Conservation (phyloP, 2,797 vertebrate species). For the Meda fulgida region DNA sequence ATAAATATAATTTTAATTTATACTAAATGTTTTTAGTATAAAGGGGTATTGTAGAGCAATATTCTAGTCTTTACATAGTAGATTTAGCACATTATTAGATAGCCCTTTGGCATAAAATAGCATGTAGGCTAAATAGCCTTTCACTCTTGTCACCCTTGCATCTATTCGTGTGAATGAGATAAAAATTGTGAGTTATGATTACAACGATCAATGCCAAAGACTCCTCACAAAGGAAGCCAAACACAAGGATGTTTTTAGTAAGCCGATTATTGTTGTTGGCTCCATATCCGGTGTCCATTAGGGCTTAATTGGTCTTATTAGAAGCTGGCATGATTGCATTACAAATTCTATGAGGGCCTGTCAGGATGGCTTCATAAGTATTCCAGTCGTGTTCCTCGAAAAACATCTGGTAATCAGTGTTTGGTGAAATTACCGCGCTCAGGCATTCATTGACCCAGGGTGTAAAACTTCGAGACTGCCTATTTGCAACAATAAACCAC, state of each 20-base stretch:
- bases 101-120: slow-evolving; percentile 15
- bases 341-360: slow-evolving; percentile 83
- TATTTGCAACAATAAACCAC: slow-evolving; percentile 86
- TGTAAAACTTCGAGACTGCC: slow-evolving; percentile 84
- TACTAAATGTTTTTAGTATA: not conserved
- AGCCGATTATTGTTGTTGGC: slow-evolving; percentile 85
- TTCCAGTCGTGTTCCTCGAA: slow-evolving; percentile 80
- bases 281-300: slow-evolving; percentile 83
- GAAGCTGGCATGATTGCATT: slow-evolving; percentile 85
- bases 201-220: slow-evolving; percentile 45
- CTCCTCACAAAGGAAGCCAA: slow-evolving; percentile 57
- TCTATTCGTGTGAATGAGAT: slow-evolving; percentile 29
- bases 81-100: slow-evolving; percentile 21
- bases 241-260: slow-evolving; percentile 77
- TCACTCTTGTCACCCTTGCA: slow-evolving; percentile 11
- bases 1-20: not conserved
- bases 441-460: slow-evolving; percentile 85
- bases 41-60: not conserved
- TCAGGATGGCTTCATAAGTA: slow-evolving; percentile 83
- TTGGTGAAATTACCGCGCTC: slow-evolving; percentile 85
- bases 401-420: slow-evolving; percentile 89
- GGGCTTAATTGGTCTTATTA: slow-evolving; percentile 86
- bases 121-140: slow-evolving; percentile 29
- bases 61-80: not conserved
- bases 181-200: slow-evolving; percentile 36